A percentile compares a stretch with the other conserved stretches of the same genome.
Conservation (phyloP, 2,888 invertebrate genomes). For the Caenorhabditis plicata region DNA sequence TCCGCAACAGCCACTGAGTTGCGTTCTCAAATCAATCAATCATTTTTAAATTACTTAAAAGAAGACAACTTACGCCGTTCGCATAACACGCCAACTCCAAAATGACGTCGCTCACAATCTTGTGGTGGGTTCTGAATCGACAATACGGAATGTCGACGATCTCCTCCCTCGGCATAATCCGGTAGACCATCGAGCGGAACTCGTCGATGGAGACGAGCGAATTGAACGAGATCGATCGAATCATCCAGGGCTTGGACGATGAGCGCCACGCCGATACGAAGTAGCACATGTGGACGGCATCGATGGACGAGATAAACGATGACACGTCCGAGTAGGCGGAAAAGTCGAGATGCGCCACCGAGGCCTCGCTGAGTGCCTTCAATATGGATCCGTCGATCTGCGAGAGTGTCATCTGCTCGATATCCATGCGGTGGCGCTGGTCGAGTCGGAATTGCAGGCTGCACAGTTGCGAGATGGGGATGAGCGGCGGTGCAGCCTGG, state of each 20-base stretch:
- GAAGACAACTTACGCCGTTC: constrained; percentile 24
- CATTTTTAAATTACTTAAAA: neutral
- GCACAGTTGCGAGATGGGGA: constrained; percentile 4
- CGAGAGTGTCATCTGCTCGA: constrained; percentile 17
- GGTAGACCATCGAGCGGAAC: constrained; percentile 18
- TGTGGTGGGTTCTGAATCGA: constrained; percentile 31
- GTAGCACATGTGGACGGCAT: constrained; percentile 27
- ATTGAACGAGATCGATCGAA: constrained; percentile 36
- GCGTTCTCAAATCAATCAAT: constrained; percentile 13
- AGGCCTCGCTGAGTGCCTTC: constrained; percentile 5
- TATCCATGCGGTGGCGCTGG: constrained; percentile 28
- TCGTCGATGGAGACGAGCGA: constrained; percentile 37
- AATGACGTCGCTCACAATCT: constrained; percentile 12
- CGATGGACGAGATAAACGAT: constrained; percentile 22
- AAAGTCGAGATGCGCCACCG: constrained; percentile 24
- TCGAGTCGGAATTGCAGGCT: constrained; percentile 38
- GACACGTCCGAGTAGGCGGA: constrained; percentile 36
- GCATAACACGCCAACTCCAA: constrained; percentile 34
- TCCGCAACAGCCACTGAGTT: constrained; percentile 30
- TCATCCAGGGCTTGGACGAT: constrained; percentile 32
- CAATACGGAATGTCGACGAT: constrained; percentile 24
- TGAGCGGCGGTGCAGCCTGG: neutral
- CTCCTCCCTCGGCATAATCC: constrained; percentile 8
- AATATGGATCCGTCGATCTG: constrained; percentile 29
- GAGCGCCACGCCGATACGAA: constrained; percentile 28